Percentiles rank a stretch among this genome's conserved stretches.
Evolutionary conservation across 2,888 invertebrate species (phyloP).

Genomic region (Ctena decussata): DNA sequence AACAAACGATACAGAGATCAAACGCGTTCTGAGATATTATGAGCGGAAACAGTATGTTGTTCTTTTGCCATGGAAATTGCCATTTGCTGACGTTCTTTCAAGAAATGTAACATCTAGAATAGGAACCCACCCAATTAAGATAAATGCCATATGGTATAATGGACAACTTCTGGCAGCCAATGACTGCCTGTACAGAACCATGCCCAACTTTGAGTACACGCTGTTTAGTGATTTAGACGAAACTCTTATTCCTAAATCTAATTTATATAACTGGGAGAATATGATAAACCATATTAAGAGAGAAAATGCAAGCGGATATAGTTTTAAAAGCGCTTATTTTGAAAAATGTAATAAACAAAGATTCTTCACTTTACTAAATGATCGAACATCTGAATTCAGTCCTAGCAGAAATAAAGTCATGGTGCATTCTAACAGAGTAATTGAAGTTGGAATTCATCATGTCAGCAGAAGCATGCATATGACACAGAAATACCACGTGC

Average conservation of each 20-base stretch:
- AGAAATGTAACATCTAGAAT: neutral
- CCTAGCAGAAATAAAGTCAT: neutral
- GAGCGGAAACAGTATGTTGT: neutral
- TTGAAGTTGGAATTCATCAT: neutral
- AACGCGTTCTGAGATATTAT: neutral
- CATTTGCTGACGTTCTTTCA: neutral
- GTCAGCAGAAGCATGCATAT: neutral
- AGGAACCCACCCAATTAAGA: neutral
- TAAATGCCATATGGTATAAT: neutral
- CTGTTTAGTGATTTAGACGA: neutral
- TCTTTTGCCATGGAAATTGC: neutral
- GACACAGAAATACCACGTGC: neutral
- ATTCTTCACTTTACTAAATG: neutral
- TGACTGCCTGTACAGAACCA: neutral
- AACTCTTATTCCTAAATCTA: neutral
- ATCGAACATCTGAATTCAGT: neutral
- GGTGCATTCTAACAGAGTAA: neutral
- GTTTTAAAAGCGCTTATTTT: conserved; percentile 3
- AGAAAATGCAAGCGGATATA: neutral
- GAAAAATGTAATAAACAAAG: neutral
- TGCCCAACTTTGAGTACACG: neutral
- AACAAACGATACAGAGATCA: neutral
- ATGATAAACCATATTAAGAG: neutral
- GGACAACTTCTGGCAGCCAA: neutral
- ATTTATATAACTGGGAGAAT: neutral